Conservation (phyloP, 2,113 vertebrate genomes). For the Shinisaurus crocodilurus region DNA sequence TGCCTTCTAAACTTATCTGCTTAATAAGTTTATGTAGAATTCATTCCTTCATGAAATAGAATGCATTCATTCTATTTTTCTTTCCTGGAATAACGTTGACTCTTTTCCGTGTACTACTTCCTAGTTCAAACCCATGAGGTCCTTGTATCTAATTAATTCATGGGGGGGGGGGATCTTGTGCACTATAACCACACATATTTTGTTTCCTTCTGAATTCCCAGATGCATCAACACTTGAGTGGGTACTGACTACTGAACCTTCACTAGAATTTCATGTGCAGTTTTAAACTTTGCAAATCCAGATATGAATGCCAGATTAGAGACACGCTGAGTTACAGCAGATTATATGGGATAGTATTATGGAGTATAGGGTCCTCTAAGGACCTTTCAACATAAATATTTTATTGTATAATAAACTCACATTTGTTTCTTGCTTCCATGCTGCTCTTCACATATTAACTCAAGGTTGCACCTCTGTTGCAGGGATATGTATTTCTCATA, state of each 20-base stretch:
- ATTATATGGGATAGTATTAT: neutral
- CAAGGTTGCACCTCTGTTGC: neutral
- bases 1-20: neutral
- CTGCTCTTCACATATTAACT: neutral
- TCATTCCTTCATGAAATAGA: too few species aligned
- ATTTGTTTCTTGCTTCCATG: neutral
- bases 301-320: neutral
- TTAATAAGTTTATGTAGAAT: too few species aligned
- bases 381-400: neutral
- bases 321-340: neutral
- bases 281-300: conserved; percentile 5
- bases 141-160: neutral
- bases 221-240: neutral
- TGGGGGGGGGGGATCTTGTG: neutral
- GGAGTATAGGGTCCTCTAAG: neutral
- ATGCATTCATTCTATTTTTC: neutral
- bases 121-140: too few species aligned
- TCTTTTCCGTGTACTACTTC: neutral
- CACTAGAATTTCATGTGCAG: neutral
- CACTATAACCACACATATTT: neutral
- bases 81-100: neutral
- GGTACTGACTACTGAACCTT: neutral
- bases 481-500: neutral
- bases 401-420: conserved; percentile 1
- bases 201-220: neutral